phyloP scores from a whole-genome alignment of 2,113 vertebrate species.

The Falco punctatus region DNA sequence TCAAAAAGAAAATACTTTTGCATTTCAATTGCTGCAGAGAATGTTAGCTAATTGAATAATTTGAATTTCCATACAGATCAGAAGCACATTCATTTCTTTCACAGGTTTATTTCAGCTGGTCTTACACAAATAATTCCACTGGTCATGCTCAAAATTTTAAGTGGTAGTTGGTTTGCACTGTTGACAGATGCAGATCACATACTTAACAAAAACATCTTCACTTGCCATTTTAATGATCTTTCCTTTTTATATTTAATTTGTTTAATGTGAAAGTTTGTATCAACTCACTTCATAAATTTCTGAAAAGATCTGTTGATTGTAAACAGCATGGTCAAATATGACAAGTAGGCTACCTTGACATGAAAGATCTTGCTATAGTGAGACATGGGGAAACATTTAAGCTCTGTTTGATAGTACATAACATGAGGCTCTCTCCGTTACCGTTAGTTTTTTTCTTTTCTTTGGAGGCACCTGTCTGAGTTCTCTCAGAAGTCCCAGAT shows the following conservation, averaged over 20 bases:
- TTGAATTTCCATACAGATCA: neutral
- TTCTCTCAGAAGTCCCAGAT: neutral
- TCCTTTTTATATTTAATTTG: neutral
- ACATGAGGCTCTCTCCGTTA: neutral
- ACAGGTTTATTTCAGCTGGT: neutral
- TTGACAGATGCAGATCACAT: neutral
- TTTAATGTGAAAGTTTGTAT: neutral
- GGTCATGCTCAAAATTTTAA: neutral
- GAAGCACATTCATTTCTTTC: neutral
- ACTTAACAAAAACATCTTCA: neutral
- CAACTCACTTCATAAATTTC: neutral
- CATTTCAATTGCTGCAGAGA: neutral
- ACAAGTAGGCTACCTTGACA: neutral
- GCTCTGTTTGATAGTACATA: neutral
- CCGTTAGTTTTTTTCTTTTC: neutral
- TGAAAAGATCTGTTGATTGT: neutral
- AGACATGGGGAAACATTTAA: neutral
- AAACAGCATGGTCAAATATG: neutral
- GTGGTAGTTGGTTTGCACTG: neutral
- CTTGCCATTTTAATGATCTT: neutral
- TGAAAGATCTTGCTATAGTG: neutral
- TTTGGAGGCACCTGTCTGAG: neutral
- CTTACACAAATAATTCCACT: neutral
- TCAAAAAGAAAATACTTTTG: neutral
- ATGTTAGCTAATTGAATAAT: neutral